Base-by-base conservation (phyloP, 1,140 invertebrate species). In the Zophobas morio region DNA sequence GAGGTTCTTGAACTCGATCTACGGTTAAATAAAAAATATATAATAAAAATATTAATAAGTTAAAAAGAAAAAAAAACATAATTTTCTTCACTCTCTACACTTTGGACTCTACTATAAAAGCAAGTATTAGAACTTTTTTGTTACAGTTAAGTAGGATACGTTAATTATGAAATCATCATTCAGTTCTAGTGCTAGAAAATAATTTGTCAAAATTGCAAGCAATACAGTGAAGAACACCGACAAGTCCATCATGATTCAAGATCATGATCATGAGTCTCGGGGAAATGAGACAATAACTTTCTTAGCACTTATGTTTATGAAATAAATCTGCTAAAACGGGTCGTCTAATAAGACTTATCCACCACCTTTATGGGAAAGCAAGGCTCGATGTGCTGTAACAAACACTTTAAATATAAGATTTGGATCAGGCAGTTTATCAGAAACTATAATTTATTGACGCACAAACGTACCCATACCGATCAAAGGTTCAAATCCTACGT, bases 321-420 rank as follows among this genome's bases (percentile, higher is more conserved):
- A 90, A 79, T 89, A 89, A 40, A 88, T 90, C 83, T 90, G 90
- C 84, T 89, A 89, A 80, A 88, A 88, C 83, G 85, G 86, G 20
- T 76, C 81, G 2, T 74, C 83, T 66, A 75, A 80, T 32, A 63
- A 84, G 66, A 71, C 82, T 54, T 79, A 4, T 49, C 57, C 32
- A 76, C 80, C 2, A 56, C 74, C 2, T 46, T 37, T 2, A 66
- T 36, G n/a, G 47, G 42, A 1, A 72, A 80, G 34, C 81, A 82
- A 2, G 88, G 94, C 36, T 91, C 94, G 0, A 89, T 91, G 1
- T 88, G 93, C 54, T 93, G 93, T 1, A 97, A 97, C 87, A 97
- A 97, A 83, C 95, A 99, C 84, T 98, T 98, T 85, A 98, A 99
- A 81, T 99, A 97, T 88, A 96, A 96, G 86, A 98, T 94, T 86